Conservation (phyloP, 2,888 invertebrate genomes). For the Brenthis daphne region DNA sequence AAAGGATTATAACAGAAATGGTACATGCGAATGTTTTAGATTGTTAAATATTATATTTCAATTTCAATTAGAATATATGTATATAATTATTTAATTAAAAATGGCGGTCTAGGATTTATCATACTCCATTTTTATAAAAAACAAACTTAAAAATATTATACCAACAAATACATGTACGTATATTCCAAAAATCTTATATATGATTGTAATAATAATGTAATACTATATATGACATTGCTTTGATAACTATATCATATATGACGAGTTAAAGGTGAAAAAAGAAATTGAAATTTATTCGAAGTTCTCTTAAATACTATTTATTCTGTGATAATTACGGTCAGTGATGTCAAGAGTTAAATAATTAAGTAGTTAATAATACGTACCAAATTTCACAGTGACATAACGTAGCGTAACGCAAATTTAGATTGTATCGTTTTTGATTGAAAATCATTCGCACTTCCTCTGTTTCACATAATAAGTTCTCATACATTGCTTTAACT, state of each 20-base stretch:
- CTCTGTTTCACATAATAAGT: slow-evolving; percentile 57
- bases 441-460: slow-evolving; percentile 68
- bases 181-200: too few relatives aligned
- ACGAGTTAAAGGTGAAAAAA: too few relatives aligned
- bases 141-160: too few relatives aligned
- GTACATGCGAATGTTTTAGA: neutral
- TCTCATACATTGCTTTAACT: slow-evolving; percentile 53
- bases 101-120: too few relatives aligned
- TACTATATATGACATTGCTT: neutral
- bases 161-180: too few relatives aligned
- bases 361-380: slow-evolving; percentile 26
- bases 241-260: too few relatives aligned
- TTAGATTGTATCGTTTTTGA: slow-evolving; percentile 44
- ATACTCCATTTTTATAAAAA: too few relatives aligned
- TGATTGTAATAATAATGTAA: neutral
- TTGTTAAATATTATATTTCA: neutral
- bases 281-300: too few relatives aligned
- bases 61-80: too few relatives aligned
- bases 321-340: slow-evolving; percentile 20
- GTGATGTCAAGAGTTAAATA: slow-evolving; percentile 36
- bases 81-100: too few relatives aligned
- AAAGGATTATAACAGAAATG: slow-evolving; percentile 7
- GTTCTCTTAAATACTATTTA: neutral
- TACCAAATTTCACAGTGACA: slow-evolving; percentile 32
- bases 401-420: slow-evolving; percentile 29